phyloP scores from a whole-genome alignment of 2,797 vertebrate genomes.

The Pseudochromis fuscus region DNA sequence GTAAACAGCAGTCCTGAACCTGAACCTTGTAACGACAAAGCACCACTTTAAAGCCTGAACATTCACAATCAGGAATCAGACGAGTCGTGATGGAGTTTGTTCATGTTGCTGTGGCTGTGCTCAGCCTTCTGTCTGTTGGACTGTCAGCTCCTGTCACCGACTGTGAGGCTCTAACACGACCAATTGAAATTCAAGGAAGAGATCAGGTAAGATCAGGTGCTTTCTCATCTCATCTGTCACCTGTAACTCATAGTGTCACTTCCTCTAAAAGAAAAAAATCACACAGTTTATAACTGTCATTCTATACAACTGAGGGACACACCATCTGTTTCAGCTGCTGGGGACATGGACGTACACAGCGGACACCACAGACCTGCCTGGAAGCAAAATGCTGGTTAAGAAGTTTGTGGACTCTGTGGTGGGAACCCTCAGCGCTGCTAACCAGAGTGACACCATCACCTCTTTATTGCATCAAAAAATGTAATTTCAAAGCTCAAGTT shows the following conservation, averaged over 20 bases:
- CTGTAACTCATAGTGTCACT: not conserved
- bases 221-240: not conserved
- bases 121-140: conserved; percentile 55
- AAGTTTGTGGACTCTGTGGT: not conserved
- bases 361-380: not conserved
- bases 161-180: conserved; percentile 51
- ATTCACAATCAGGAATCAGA: not conserved
- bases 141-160: conserved; percentile 52
- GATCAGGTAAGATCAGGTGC: conserved; percentile 46
- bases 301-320: not conserved
- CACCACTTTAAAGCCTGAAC: not conserved
- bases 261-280: not conserved
- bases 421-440: not conserved
- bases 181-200: conserved; percentile 18
- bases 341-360: conserved; percentile 55
- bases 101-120: conserved; percentile 21
- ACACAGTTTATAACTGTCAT: not conserved
- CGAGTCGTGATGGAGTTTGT: conserved; percentile 30
- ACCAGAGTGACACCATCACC: conserved; percentile 11
- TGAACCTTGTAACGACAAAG: not conserved
- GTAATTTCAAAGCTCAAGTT: conserved; percentile 30
- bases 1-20: conserved; percentile 4
- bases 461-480: conserved; percentile 17
- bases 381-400: not conserved
- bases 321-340: conserved; percentile 52